A percentile compares a stretch with the other conserved stretches of the same genome.
phyloP scores from a whole-genome alignment of 2,888 invertebrate genomes.

The Cistogaster globosa region DNA sequence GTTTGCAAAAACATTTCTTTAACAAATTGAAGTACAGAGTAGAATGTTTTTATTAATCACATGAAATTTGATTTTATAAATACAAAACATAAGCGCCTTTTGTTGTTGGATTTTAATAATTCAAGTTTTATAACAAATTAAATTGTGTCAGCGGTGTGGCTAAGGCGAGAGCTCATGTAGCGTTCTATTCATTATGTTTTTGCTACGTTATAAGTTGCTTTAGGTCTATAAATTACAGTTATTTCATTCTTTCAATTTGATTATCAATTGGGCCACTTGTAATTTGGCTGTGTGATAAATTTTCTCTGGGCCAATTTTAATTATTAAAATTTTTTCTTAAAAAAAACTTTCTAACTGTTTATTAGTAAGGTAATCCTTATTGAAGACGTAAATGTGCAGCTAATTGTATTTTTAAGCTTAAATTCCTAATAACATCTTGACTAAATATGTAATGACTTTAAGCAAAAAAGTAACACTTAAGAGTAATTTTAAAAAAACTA shows the following conservation, averaged over 20 bases:
- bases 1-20: background rate
- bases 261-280: no score
- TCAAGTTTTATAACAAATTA: background rate
- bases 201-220: background rate
- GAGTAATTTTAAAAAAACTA: no score
- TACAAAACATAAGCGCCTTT: background rate
- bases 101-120: background rate
- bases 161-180: constrained; percentile 4
- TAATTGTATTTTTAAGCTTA: no score
- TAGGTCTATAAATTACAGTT: background rate
- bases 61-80: background rate
- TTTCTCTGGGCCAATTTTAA: no score
- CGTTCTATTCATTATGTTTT: background rate
- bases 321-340: no score
- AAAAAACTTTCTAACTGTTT: no score
- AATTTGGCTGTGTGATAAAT: no score
- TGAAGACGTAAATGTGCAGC: no score
- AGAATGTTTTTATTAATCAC: background rate
- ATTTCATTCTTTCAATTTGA: background rate
- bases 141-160: background rate
- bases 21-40: background rate
- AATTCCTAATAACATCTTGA: no score
- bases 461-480: no score
- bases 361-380: no score
- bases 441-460: no score